These are phyloP conservation scores for Microcebus ravelobensis DNA, from an alignment of 2,113 vertebrate genomes.

Conservation along the genomic window DNA sequence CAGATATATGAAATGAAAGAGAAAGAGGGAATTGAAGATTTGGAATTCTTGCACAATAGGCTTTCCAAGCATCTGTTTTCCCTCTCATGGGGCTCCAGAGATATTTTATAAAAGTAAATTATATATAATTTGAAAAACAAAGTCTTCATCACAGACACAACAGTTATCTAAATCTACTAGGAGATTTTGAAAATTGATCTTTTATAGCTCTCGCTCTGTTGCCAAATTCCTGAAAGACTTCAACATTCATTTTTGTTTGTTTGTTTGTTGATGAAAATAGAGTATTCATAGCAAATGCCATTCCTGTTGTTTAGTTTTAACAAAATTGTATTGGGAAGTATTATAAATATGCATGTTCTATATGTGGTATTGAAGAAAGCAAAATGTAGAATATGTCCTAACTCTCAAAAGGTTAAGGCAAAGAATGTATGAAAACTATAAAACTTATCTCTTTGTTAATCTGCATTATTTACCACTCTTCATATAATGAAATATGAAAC, in stretches of 20 bases:
- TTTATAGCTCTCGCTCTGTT: conserved; percentile 9
- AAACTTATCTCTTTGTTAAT: not conserved
- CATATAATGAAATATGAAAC: not conserved
- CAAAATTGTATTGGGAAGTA: not conserved
- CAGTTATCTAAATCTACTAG: conserved; percentile 29
- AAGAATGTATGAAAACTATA: not conserved
- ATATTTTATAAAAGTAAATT: conserved; percentile 53
- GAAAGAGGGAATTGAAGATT: conserved; percentile 19
- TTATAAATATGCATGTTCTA: not conserved
- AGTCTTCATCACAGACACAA: not conserved
- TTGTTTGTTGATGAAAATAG: not conserved
- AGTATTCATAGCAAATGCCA: not conserved
- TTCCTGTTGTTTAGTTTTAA: not conserved
- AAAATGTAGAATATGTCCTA: conserved; percentile 26
- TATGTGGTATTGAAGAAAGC: not conserved
- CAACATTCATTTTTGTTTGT: not conserved
- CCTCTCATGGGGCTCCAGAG: conserved; percentile 7
- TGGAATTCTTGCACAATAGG: not conserved
- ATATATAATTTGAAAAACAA: conserved; percentile 50
- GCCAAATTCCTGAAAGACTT: conserved; percentile 47
- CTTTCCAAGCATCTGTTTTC: conserved; percentile 49
- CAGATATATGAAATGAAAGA: conserved; percentile 42
- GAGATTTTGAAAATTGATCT: conserved; percentile 22
- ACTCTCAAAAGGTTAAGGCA: conserved; percentile 1
- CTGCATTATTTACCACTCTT: not conserved